Conservation (phyloP, 2,888 invertebrate genomes). For the Drosophila kanekoi region DNA sequence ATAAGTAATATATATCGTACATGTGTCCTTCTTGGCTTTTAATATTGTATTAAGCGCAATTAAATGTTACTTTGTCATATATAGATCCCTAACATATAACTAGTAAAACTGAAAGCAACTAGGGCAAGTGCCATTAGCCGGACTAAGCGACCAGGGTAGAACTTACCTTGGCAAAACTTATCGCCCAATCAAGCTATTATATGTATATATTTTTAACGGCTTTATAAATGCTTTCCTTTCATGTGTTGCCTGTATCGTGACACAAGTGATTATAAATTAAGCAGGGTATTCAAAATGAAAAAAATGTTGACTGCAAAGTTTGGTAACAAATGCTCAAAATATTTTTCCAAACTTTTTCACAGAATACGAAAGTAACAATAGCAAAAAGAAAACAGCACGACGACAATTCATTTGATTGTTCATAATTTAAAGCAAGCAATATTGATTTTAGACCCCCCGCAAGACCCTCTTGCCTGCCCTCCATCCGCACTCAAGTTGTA, state of each 20-base stretch:
- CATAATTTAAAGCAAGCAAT: conserved; percentile 50
- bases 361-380: conserved; percentile 3
- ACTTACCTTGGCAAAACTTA: not conserved
- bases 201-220: not conserved
- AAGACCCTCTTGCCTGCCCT: not conserved
- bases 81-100: too few species aligned
- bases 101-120: too few species aligned
- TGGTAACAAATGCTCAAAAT: conserved; percentile 10
- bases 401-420: conserved; percentile 34
- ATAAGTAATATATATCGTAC: too few species aligned
- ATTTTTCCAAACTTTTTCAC: conserved; percentile 10
- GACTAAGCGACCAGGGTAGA: too few species aligned
- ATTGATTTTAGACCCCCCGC: conserved; percentile 41
- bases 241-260: conserved; percentile 8
- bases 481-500: not conserved
- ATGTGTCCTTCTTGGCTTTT: too few species aligned
- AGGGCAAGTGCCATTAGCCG: too few species aligned
- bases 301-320: conserved; percentile 9
- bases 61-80: too few species aligned
- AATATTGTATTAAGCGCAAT: too few species aligned
- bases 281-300: not conserved
- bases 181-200: not conserved
- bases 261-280: conserved; percentile 22
- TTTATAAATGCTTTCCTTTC: not conserved
- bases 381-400: not conserved